Evolutionary conservation across 2,888 invertebrate species (phyloP), one percentile per base, ranked within the genome.

Genomic region (Microplitis manilae): DNA sequence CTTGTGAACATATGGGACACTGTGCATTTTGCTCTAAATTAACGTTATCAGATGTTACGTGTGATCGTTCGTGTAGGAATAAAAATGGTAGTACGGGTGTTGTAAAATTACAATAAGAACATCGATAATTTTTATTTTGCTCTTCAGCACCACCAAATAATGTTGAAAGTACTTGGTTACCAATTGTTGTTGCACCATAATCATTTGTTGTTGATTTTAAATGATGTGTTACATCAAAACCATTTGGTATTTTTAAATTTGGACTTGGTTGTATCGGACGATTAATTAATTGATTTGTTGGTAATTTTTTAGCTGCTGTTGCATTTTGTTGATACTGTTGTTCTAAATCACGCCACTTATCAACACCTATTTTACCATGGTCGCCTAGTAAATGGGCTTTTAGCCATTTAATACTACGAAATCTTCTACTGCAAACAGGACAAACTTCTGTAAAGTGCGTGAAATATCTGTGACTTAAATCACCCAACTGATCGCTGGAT

Each of bases 31-130:
- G 87, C 77, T 84, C 84, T 76, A 80, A 83, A 76, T 83, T 86
- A 80, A 84, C 79, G 40, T 86, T 88, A 77, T 87, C 86, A 38
- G 91, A 90, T 69, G 85, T 90, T 15, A 91, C 90, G 90, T 97
- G 97, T 64, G 96, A 95, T 84, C 96, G 94, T 90, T 98, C 97
- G 91, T 98, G 98, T 72, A 97, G 95, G 90, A 96, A 97, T 83
- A 98, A 92, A 86, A 97, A 96, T 75, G 97, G 97, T 85, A 97
- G 92, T 87, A 97, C 95, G 81, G 96, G 94, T 60, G 97, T 97
- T 65, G 96, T 94, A 89, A 97, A 98, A 75, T 95, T 94, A 89
- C 98, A 98, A 88, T 95, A 94, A 65, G 96, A 95, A 91, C 98
- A 98, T 81, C 96, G 95, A 90, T 97, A 97, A 79, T 94, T 94